These are phyloP conservation scores for Periophthalmus magnuspinnatus DNA, from an alignment of 2,797 vertebrate species.

Conservation along the genomic window DNA sequence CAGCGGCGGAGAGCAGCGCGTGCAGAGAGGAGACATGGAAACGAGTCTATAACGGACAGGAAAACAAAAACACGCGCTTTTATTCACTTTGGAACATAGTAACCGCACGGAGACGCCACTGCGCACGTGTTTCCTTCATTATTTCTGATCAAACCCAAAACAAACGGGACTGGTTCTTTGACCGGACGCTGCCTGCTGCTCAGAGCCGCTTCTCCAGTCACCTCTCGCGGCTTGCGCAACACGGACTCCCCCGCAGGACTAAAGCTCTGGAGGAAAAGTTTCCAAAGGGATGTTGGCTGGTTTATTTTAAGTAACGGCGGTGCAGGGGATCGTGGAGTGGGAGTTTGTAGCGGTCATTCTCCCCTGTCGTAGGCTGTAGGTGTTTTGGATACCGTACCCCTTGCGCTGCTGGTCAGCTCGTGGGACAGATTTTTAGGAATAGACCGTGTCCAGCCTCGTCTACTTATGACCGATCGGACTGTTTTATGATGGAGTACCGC, in stretches of 20 bases:
- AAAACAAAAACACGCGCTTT: neutral
- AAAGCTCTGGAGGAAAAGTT: constrained; percentile 29
- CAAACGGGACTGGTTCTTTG: constrained; percentile 7
- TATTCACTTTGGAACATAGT: constrained; percentile 2
- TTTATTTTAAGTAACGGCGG: neutral
- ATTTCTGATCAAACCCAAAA: neutral
- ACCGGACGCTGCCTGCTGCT: constrained; percentile 32
- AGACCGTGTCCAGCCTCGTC: constrained; percentile 17
- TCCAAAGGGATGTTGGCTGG: constrained; percentile 30
- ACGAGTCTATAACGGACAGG: constrained; percentile 21
- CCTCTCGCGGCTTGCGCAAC: constrained; percentile 37
- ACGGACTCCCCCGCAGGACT: constrained; percentile 29
- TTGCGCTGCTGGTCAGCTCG: constrained; percentile 33
- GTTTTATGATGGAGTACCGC: constrained; percentile 72
- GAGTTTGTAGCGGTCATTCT: constrained; percentile 25
- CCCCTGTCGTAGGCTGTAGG: constrained; percentile 39
- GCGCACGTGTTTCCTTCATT: neutral
- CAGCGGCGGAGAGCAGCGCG: constrained; percentile 21
- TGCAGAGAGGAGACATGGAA: constrained; percentile 12
- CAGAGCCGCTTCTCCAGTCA: constrained; percentile 43
- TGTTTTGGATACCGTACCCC: constrained; percentile 27
- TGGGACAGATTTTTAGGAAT: constrained; percentile 11
- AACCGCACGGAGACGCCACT: neutral
- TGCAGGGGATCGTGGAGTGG: constrained; percentile 33
- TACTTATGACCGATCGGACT: constrained; percentile 35